A percentile compares a stretch with the other conserved stretches of the same genome.
Conservation (phyloP, 2,113 vertebrate genomes). For the Herpailurus yagouaroundi region DNA sequence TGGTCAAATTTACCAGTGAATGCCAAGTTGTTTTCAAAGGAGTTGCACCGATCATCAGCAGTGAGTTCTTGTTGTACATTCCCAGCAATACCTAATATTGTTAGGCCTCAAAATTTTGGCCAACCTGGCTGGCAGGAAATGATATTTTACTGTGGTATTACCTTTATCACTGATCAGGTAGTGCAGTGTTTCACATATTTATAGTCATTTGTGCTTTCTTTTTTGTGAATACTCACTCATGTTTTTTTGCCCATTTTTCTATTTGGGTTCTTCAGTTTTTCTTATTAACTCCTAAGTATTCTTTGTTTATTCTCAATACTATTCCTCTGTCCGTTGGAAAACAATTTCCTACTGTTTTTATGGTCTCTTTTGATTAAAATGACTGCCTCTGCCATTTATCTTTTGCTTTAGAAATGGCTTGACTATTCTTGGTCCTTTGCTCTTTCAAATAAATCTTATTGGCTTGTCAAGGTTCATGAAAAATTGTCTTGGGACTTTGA, state of each 20-base stretch:
- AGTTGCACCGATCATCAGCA: background rate
- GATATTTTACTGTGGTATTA: background rate
- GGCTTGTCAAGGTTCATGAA: background rate
- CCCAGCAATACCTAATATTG: no score
- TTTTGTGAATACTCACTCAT: background rate
- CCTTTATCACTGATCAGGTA: background rate
- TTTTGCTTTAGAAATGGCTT: constrained; percentile 20
- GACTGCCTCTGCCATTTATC: background rate
- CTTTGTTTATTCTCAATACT: background rate
- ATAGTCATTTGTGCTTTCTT: background rate
- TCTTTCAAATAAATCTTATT: background rate
- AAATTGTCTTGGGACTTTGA: background rate
- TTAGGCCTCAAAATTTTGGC: background rate
- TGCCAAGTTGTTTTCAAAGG: background rate
- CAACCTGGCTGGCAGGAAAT: background rate
- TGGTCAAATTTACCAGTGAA: background rate
- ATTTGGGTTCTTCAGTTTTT: background rate
- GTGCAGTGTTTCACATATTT: background rate
- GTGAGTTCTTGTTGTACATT: background rate
- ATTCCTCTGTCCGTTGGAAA: background rate
- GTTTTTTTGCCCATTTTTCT: background rate
- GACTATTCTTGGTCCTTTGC: background rate
- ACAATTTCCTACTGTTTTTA: background rate
- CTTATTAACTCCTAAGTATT: background rate
- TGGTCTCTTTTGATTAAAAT: background rate